These are phyloP conservation scores for Caenorhabditis zanzibari DNA, from an alignment of 2,888 invertebrate species.

Conservation along the genomic window DNA sequence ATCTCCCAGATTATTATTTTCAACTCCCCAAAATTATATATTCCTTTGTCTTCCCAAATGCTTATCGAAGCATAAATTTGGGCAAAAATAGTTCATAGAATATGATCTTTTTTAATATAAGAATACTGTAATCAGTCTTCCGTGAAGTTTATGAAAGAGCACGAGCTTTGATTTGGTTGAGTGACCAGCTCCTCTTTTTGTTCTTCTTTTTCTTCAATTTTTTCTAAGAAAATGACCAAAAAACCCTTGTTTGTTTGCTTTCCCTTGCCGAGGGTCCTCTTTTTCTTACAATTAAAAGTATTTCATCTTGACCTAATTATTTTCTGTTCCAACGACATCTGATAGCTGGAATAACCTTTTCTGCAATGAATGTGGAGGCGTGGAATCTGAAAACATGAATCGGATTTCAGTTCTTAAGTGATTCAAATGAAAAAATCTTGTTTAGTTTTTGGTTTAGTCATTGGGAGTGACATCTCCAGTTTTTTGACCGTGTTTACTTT, in stretches of 20 bases:
- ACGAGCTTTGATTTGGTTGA: slow-evolving; percentile 57
- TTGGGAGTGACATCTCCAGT: not conserved
- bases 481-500: slow-evolving; percentile 16
- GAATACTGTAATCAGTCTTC: slow-evolving; percentile 1
- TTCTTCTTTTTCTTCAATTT: slow-evolving; percentile 11
- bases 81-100: not conserved
- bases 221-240: not conserved
- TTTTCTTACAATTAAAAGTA: not conserved
- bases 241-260: not conserved
- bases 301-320: not conserved
- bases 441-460: slow-evolving; percentile 3
- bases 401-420: slow-evolving; percentile 24
- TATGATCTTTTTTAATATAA: no score
- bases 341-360: slow-evolving; percentile 19
- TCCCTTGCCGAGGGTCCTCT: not conserved
- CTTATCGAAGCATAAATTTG: not conserved
- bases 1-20: not conserved
- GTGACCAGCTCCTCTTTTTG: slow-evolving; percentile 23
- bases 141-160: slow-evolving; percentile 9
- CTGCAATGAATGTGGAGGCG: slow-evolving; percentile 3
- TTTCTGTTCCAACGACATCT: not conserved
- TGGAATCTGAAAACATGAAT: slow-evolving; percentile 28
- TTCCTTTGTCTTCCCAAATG: not conserved
- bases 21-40: not conserved
- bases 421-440: not conserved